These are phyloP conservation scores for Nerophis ophidion DNA, from an alignment of 2,113 vertebrate genomes.

Conservation along the genomic window DNA sequence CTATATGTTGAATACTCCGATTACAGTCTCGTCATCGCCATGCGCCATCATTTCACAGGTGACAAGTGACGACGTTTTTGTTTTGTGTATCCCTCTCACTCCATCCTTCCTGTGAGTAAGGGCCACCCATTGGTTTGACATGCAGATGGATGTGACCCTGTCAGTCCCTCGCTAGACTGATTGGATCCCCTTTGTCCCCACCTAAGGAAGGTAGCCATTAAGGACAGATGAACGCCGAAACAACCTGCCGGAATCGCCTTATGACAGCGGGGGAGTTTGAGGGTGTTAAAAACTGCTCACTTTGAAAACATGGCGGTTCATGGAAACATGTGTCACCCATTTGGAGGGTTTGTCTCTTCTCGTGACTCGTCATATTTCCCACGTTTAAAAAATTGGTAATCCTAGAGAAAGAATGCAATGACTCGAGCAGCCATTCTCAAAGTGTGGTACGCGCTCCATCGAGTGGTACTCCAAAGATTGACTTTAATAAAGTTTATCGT, in stretches of 20 bases:
- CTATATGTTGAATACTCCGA: neutral
- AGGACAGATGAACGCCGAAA: conserved; percentile 61
- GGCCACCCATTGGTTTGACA: conserved; percentile 57
- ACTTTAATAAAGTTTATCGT: too few relatives aligned
- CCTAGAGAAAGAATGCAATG: too few relatives aligned
- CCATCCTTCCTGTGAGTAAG: conserved; percentile 13
- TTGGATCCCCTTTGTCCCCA: conserved; percentile 60
- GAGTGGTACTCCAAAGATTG: too few relatives aligned
- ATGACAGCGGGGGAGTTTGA: conserved; percentile 52
- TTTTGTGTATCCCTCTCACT: conserved; percentile 2
- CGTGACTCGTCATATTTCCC: too few relatives aligned
- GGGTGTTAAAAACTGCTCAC: conserved; percentile 54
- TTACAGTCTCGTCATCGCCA: neutral
- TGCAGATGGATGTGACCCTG: conserved; percentile 59
- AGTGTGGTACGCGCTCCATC: too few relatives aligned
- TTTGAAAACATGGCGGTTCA: conserved; percentile 47
- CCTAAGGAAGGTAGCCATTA: conserved; percentile 59
- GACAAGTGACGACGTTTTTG: neutral
- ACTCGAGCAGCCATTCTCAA: too few relatives aligned
- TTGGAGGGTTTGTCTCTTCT: neutral
- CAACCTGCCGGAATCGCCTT: conserved; percentile 40
- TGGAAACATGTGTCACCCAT: conserved; percentile 17
- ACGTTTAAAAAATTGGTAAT: too few relatives aligned
- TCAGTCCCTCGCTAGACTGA: conserved; percentile 58
- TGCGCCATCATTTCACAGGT: neutral